Evolutionary conservation across 2,888 invertebrate genomes (phyloP).

Genomic region (Deilephila elpenor): DNA sequence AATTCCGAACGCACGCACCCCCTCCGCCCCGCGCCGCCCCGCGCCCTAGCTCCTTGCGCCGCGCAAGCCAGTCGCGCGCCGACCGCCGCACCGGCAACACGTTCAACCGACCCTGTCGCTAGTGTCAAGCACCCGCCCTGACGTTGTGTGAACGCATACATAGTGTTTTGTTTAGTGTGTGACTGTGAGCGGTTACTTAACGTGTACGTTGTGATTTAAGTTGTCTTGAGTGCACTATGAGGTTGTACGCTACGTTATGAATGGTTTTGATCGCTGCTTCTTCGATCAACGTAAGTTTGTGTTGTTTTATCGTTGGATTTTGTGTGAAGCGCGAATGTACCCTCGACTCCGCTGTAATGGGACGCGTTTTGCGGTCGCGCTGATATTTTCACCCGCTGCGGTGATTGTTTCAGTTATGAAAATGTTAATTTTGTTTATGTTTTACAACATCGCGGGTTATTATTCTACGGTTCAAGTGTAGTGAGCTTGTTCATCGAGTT

Average conservation of each 20-base stretch:
- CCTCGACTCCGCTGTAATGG: conserved; percentile 2
- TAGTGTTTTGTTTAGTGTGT: conserved; percentile 82
- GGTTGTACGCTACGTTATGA: conserved; percentile 80
- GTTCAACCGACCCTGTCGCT: conserved; percentile 48
- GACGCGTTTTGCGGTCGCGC: conserved; percentile 17
- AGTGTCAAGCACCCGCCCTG: conserved; percentile 64
- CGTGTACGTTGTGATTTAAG: conserved; percentile 66
- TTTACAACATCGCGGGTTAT: conserved; percentile 11
- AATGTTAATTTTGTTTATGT: conserved; percentile 24
- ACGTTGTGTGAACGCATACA: conserved; percentile 76
- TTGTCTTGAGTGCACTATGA: conserved; percentile 81
- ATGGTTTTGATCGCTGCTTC: conserved; percentile 84
- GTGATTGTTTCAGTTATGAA: conserved; percentile 21
- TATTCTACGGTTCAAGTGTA: neutral
- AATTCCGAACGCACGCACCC: conserved; percentile 84
- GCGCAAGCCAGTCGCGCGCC: conserved; percentile 82
- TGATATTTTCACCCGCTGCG: conserved; percentile 15
- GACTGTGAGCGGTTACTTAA: conserved; percentile 48
- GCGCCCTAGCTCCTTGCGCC: conserved; percentile 55
- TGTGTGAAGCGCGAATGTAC: conserved; percentile 34
- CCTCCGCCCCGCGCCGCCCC: conserved; percentile 55
- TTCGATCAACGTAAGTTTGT: conserved; percentile 84
- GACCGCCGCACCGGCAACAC: conserved; percentile 77
- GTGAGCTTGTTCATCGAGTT: neutral
- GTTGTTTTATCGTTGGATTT: conserved; percentile 59